A percentile compares a stretch with the other conserved stretches of the same genome.
These are phyloP conservation scores for Cryptocephalus primarius DNA, from an alignment of 2,888 invertebrate species.

Conservation along the genomic window DNA sequence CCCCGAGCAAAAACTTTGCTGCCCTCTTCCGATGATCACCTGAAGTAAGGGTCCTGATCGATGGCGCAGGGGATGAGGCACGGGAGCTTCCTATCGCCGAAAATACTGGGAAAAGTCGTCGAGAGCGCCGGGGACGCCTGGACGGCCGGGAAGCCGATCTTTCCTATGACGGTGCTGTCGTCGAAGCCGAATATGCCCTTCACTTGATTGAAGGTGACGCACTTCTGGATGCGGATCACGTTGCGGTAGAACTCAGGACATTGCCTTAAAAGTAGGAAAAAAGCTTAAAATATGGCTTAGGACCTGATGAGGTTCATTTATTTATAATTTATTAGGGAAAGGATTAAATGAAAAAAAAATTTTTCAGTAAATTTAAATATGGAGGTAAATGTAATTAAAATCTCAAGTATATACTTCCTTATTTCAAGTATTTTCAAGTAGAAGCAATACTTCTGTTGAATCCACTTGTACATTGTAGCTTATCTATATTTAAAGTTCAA, in stretches of 20 bases:
- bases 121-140: slow-evolving; percentile 94
- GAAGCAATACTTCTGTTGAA: too few species aligned
- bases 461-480: too few species aligned
- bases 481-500: too few species aligned
- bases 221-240: slow-evolving; percentile 83
- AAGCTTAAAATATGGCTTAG: slow-evolving; percentile 19
- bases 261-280: slow-evolving; percentile 43
- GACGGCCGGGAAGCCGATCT: slow-evolving; percentile 92
- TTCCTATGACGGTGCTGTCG: slow-evolving; percentile 92
- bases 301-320: too few species aligned
- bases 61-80: slow-evolving; percentile 96
- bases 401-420: too few species aligned
- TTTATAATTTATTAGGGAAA: too few species aligned
- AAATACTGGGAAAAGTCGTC: slow-evolving; percentile 83
- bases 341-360: too few species aligned
- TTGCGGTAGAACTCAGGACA: slow-evolving; percentile 88
- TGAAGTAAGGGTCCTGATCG: slow-evolving; percentile 98
- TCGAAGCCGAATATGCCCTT: slow-evolving; percentile 97
- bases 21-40: too few species aligned
- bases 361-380: too few species aligned
- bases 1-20: too few species aligned
- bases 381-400: too few species aligned
- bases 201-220: slow-evolving; percentile 95
- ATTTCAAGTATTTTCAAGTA: too few species aligned
- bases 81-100: slow-evolving; percentile 65